These are phyloP conservation scores for Sylvietta virens DNA, from an alignment of 2,113 vertebrate genomes.

Conservation along the genomic window DNA sequence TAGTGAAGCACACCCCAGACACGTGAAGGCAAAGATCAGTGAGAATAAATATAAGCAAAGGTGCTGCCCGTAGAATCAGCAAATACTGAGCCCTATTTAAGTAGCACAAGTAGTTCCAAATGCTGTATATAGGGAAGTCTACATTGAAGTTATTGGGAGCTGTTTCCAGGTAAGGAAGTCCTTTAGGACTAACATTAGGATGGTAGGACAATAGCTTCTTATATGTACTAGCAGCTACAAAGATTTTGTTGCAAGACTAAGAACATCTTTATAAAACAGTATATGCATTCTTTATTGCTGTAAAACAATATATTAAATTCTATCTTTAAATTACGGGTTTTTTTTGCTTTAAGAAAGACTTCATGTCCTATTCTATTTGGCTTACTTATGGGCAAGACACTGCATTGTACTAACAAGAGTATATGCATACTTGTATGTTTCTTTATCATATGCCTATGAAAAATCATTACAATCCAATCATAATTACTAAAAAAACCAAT, in stretches of 20 bases:
- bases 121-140: neutral
- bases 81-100: neutral
- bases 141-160: neutral
- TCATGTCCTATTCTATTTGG: neutral
- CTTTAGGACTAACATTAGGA: neutral
- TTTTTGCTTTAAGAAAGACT: neutral
- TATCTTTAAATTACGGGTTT: neutral
- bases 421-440: neutral
- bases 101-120: neutral
- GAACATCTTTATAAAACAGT: neutral
- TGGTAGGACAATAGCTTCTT: neutral
- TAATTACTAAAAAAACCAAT: neutral
- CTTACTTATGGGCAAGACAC: neutral
- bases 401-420: neutral
- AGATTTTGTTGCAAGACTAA: neutral
- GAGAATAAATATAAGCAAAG: neutral
- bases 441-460: neutral
- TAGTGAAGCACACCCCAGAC: neutral
- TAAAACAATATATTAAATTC: neutral
- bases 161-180: neutral
- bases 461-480: neutral
- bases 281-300: neutral
- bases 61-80: fast-evolving
- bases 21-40: neutral
- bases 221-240: neutral